Evolutionary conservation across 2,888 invertebrate genomes (phyloP).

Genomic region (Oegoconia quadripuncta): DNA sequence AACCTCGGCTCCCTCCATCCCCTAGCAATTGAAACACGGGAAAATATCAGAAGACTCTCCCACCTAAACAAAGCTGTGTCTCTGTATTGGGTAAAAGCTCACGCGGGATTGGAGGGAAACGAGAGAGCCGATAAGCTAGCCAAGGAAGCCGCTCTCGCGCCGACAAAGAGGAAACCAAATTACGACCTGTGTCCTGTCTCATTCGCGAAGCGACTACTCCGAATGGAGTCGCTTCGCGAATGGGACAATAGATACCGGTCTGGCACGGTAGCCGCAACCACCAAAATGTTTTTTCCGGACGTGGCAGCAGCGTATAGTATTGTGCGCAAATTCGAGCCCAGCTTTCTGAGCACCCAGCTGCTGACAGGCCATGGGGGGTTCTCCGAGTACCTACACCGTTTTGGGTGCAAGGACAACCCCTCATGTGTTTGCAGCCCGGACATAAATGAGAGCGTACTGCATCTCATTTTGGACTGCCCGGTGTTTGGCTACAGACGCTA

Average conservation of each 20-base stretch:
- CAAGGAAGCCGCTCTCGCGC: conserved; percentile 8
- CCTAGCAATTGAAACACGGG: not conserved
- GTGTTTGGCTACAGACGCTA: not conserved
- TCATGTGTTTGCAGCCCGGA: conserved; percentile 10
- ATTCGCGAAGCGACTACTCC: not conserved
- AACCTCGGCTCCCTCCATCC: conserved; percentile 1
- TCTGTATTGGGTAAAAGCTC: no score
- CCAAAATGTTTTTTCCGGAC: not conserved
- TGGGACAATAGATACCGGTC: not conserved
- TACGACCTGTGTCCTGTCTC: conserved; percentile 2
- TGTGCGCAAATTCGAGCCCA: not conserved
- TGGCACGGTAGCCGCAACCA: not conserved
- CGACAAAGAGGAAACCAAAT: not conserved
- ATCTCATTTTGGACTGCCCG: not conserved
- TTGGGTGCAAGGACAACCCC: no score
- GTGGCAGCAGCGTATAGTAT: not conserved
- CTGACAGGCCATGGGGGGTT: not conserved
- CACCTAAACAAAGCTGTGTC: no score
- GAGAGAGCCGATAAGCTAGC: conserved; percentile 10
- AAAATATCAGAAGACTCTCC: no score
- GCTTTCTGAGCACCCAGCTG: not conserved
- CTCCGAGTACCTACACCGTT: no score
- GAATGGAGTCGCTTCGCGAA: not conserved
- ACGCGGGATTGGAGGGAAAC: no score
- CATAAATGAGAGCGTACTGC: conserved; percentile 1